Percentiles rank a stretch among this genome's conserved stretches.
Conservation (phyloP, 2,888 invertebrate species). For the Andrena bicolor region DNA sequence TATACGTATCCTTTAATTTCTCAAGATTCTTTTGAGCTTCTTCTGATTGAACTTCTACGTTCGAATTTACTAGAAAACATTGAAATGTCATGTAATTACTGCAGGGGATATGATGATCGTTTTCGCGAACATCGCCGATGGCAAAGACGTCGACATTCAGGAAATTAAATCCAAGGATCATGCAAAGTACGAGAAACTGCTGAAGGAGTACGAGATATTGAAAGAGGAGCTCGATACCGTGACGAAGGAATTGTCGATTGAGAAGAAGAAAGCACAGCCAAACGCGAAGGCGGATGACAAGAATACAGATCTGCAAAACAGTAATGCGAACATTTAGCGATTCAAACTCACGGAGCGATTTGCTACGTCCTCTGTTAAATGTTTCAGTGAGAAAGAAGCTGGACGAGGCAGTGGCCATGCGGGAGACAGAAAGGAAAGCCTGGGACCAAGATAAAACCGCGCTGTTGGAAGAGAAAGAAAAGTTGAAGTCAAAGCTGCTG, state of each 20-base stretch:
- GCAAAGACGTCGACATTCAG: conserved; percentile 75
- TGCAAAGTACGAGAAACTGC: conserved; percentile 79
- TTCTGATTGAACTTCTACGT: conserved; percentile 82
- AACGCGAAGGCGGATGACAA: conserved; percentile 58
- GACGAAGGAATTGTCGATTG: conserved; percentile 78
- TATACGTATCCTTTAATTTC: too few relatives aligned
- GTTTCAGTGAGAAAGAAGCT: conserved; percentile 86
- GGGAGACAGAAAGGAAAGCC: conserved; percentile 79
- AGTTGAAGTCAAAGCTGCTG: conserved; percentile 85
- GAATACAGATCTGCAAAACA: conserved; percentile 84
- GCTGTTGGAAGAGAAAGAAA: conserved; percentile 86
- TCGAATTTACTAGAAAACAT: conserved; percentile 46
- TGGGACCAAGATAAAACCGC: conserved; percentile 86
- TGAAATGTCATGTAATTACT: conserved; percentile 6
- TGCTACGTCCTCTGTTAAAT: conserved; percentile 2
- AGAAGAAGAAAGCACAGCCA: conserved; percentile 54
- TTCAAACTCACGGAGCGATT: neutral
- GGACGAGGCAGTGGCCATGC: conserved; percentile 84
- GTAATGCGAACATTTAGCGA: conserved; percentile 73
- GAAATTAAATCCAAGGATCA: conserved; percentile 71
- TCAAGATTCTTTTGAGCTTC: neutral
- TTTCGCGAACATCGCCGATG: conserved; percentile 77
- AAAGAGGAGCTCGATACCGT: conserved; percentile 79
- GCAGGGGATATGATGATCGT: conserved; percentile 79
- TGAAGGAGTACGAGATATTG: conserved; percentile 79